phyloP scores from a whole-genome alignment of 2,113 vertebrate genomes.

The Melanerpes formicivorus region DNA sequence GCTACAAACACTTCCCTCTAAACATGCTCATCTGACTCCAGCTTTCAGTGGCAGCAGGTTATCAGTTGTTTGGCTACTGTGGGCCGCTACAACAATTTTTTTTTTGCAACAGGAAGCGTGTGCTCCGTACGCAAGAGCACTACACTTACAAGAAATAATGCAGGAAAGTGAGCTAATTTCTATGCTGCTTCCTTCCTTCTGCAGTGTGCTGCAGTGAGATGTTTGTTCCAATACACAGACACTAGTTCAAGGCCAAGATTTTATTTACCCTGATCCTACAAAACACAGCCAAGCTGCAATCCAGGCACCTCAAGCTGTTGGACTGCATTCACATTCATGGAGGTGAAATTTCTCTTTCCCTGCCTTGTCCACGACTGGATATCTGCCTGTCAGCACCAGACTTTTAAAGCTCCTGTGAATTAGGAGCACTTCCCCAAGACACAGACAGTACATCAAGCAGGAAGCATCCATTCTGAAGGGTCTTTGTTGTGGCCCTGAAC shows the following conservation, averaged over 20 bases:
- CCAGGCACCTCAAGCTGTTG: background rate
- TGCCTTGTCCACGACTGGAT: background rate
- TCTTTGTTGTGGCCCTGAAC: background rate
- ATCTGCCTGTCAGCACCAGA: background rate
- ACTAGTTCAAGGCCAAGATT: constrained; percentile 48
- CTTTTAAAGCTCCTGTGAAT: background rate
- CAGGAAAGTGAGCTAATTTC: constrained; percentile 54
- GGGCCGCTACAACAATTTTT: constrained; percentile 3
- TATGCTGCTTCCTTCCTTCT: constrained; percentile 60
- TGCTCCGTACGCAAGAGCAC: constrained; percentile 35
- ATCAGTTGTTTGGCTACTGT: background rate
- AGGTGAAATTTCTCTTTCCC: background rate
- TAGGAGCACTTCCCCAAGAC: background rate
- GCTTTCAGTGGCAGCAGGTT: background rate
- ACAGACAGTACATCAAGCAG: background rate
- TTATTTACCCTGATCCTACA: constrained; percentile 7
- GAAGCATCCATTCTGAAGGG: background rate
- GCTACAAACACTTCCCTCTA: background rate
- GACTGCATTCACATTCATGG: background rate
- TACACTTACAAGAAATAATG: constrained; percentile 45
- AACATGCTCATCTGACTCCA: background rate
- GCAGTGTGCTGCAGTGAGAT: constrained; percentile 1
- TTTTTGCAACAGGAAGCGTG: constrained; percentile 33
- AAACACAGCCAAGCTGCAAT: constrained; percentile 13
- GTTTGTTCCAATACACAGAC: constrained; percentile 51